These are phyloP conservation scores for Scomber scombrus DNA, from an alignment of 2,113 vertebrate genomes.

Conservation along the genomic window DNA sequence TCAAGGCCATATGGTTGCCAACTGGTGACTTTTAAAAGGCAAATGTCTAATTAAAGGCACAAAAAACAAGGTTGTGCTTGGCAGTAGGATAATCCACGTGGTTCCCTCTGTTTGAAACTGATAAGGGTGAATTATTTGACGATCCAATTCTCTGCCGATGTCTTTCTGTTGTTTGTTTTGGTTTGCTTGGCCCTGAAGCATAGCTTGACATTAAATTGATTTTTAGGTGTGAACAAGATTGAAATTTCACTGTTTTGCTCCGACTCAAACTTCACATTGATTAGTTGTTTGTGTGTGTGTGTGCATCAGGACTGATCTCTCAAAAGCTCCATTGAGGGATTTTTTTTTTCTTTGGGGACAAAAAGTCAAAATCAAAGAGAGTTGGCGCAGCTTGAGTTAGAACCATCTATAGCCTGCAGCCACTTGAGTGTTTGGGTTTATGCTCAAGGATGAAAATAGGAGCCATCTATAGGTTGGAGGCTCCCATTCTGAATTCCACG, in stretches of 20 bases:
- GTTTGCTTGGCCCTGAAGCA: slow-evolving; percentile 47
- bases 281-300: slow-evolving; percentile 38
- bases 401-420: slow-evolving; percentile 29
- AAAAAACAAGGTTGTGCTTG: slow-evolving; percentile 56
- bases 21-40: slow-evolving; percentile 64
- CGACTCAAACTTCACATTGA: slow-evolving; percentile 44
- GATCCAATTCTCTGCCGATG: slow-evolving; percentile 46
- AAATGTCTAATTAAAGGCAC: slow-evolving; percentile 62
- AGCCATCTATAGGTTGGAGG: slow-evolving; percentile 31
- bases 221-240: slow-evolving; percentile 51
- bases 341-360: slow-evolving; percentile 28
- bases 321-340: background rate
- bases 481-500: slow-evolving; percentile 18
- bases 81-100: slow-evolving; percentile 49
- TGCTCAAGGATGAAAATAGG: slow-evolving; percentile 47
- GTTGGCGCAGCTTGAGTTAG: slow-evolving; percentile 58
- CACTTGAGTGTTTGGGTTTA: slow-evolving; percentile 52
- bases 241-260: slow-evolving; percentile 54
- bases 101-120: slow-evolving; percentile 61
- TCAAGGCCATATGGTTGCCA: slow-evolving; percentile 42
- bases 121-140: slow-evolving; percentile 63
- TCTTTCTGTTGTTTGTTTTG: slow-evolving; percentile 64
- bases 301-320: background rate
- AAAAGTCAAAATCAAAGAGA: slow-evolving; percentile 36
- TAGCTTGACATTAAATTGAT: slow-evolving; percentile 66